Conservation (phyloP, 2,113 vertebrate species). For the Pachyramphus minor region DNA sequence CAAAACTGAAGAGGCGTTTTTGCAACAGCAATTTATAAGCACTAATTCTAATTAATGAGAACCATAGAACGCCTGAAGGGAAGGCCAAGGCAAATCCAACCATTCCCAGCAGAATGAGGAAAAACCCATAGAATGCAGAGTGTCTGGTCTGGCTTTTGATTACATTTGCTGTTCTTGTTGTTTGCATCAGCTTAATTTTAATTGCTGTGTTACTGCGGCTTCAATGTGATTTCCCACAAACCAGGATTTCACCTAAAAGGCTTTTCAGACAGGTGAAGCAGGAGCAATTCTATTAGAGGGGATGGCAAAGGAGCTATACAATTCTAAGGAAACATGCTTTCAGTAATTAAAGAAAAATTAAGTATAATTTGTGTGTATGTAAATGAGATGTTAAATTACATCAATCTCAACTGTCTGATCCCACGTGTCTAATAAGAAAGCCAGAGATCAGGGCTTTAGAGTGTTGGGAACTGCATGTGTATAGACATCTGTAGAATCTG, state of each 20-base stretch:
- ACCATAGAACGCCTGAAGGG: slow-evolving; percentile 9
- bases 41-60: not conserved
- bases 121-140: slow-evolving; percentile 35
- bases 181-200: slow-evolving; percentile 52
- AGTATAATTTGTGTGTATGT: not conserved
- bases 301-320: not conserved
- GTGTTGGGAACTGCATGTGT: not conserved
- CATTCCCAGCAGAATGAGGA: slow-evolving; percentile 15
- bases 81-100: slow-evolving; percentile 25
- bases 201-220: not conserved
- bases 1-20: not conserved
- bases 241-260: slow-evolving; percentile 21
- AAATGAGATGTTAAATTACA: not conserved
- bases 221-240: slow-evolving; percentile 32
- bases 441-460: not conserved
- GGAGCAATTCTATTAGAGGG: not conserved
- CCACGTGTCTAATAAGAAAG: not conserved
- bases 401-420: not conserved
- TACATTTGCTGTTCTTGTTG: slow-evolving; percentile 37
- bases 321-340: not conserved
- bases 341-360: slow-evolving; percentile 42
- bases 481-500: not conserved
- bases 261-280: not conserved
- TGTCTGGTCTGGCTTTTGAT: slow-evolving; percentile 47
- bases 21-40: not conserved